Evolutionary conservation across 2,113 vertebrate species (phyloP).

Genomic region (Hymenochirus boettgeri): DNA sequence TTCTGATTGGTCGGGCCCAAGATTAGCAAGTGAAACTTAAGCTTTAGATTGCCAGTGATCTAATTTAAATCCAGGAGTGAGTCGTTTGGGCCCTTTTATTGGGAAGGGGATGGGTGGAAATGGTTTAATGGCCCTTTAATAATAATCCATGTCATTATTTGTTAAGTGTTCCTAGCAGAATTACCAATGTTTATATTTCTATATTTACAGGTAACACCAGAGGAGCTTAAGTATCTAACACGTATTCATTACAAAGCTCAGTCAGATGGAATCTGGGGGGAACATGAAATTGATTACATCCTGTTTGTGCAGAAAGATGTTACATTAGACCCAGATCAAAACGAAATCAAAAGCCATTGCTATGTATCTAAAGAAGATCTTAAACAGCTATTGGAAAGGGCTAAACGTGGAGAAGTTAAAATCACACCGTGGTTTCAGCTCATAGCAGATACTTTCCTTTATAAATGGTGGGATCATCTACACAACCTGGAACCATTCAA

Average conservation of each 20-base stretch:
- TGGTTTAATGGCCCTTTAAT: too few relatives aligned
- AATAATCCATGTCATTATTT: too few relatives aligned
- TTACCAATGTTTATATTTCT: background rate
- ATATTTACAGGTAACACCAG: slow-evolving; percentile 74
- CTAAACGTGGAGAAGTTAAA: slow-evolving; percentile 69
- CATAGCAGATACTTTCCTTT: slow-evolving; percentile 87
- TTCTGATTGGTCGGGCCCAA: too few relatives aligned
- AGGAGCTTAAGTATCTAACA: slow-evolving; percentile 88
- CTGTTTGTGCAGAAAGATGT: slow-evolving; percentile 89
- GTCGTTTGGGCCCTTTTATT: too few relatives aligned
- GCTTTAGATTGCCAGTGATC: too few relatives aligned
- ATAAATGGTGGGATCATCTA: slow-evolving; percentile 94
- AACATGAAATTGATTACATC: slow-evolving; percentile 97
- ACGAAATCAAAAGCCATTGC: slow-evolving; percentile 86
- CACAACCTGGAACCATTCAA: slow-evolving; percentile 75
- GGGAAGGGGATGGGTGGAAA: too few relatives aligned
- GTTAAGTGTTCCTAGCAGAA: too few relatives aligned
- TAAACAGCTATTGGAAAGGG: slow-evolving; percentile 75
- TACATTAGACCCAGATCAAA: slow-evolving; percentile 79
- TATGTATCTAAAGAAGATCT: slow-evolving; percentile 89
- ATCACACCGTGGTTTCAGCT: slow-evolving; percentile 93
- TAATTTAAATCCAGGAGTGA: too few relatives aligned
- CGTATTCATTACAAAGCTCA: slow-evolving; percentile 93
- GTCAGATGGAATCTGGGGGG: slow-evolving; percentile 93
- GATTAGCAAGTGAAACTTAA: too few relatives aligned